A percentile compares a stretch with the other conserved stretches of the same genome.
These are phyloP conservation scores for Drosophila cardini DNA, from an alignment of 1,140 invertebrate species.

Conservation along the genomic window DNA sequence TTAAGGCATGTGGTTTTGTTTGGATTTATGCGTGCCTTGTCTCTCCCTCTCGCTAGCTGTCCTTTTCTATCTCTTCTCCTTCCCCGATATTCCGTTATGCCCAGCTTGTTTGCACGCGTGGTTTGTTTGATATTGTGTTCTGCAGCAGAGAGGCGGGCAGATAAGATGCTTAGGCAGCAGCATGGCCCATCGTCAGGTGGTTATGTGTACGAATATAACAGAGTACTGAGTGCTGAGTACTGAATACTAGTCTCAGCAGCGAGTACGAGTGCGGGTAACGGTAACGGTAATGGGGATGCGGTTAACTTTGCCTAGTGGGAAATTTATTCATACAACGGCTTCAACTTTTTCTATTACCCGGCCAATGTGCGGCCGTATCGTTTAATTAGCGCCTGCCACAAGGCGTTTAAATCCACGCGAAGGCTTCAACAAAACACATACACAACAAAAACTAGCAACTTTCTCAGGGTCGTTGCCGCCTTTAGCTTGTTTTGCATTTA, in stretches of 20 bases:
- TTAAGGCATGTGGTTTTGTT: constrained; percentile 78
- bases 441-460: constrained; percentile 10
- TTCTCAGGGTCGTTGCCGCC: constrained; percentile 52
- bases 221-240: constrained; percentile 11
- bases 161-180: constrained; percentile 72
- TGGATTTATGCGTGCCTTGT: constrained; percentile 71
- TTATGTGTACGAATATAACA: constrained; percentile 1
- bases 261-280: constrained; percentile 1
- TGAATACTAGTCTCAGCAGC: constrained; percentile 17
- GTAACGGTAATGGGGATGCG: constrained; percentile 40
- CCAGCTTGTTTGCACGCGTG: constrained; percentile 71
- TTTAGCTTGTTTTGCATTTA: constrained; percentile 73
- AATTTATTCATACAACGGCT: constrained; percentile 70
- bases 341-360: constrained; percentile 68
- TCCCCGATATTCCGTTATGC: constrained; percentile 22
- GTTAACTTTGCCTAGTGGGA: constrained; percentile 49
- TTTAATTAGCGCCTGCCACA: constrained; percentile 72
- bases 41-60: neutral
- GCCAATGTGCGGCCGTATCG: constrained; percentile 53
- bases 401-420: constrained; percentile 38
- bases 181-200: constrained; percentile 28
- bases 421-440: neutral
- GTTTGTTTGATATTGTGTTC: constrained; percentile 70
- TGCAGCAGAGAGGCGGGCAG: constrained; percentile 48
- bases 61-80: neutral